These are phyloP conservation scores for Poeciliopsis prolifica DNA, from an alignment of 2,113 vertebrate genomes.

Conservation along the genomic window DNA sequence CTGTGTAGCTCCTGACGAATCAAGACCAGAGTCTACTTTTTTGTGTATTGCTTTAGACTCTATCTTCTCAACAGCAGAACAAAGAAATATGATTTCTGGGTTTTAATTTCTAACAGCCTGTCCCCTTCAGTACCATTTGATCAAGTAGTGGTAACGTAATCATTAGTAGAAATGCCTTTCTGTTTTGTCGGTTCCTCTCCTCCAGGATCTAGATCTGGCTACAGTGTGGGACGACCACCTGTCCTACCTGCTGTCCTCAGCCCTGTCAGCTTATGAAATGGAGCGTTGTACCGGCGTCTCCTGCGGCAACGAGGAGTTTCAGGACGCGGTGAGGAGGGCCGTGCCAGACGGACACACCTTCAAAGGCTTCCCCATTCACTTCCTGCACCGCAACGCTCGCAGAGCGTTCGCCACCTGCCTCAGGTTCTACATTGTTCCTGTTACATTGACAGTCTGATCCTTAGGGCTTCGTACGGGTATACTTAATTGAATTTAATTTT, in stretches of 20 bases:
- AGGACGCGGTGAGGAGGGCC: constrained; percentile 91
- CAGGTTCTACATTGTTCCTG: constrained; percentile 76
- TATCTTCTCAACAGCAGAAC: background rate
- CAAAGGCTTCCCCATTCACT: constrained; percentile 97
- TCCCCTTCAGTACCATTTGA: background rate
- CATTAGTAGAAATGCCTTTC: background rate
- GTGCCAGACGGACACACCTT: constrained; percentile 97
- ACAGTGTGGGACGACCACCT: constrained; percentile 96
- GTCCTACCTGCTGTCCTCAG: constrained; percentile 93
- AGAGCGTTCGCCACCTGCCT: constrained; percentile 92
- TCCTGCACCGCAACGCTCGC: constrained; percentile 91
- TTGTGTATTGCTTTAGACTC: background rate
- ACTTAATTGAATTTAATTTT: background rate
- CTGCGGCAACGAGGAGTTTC: constrained; percentile 96
- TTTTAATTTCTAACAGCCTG: background rate
- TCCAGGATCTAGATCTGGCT: constrained; percentile 88
- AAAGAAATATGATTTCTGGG: background rate
- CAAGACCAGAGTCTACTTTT: background rate
- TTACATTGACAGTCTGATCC: background rate
- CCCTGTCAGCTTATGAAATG: constrained; percentile 92
- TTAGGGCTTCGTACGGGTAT: too few relatives aligned
- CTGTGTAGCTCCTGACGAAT: background rate
- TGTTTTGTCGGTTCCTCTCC: background rate
- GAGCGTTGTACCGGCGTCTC: constrained; percentile 90
- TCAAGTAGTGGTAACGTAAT: background rate